These are phyloP conservation scores for Bombyx huttoni DNA, from an alignment of 2,888 invertebrate genomes.

Conservation along the genomic window DNA sequence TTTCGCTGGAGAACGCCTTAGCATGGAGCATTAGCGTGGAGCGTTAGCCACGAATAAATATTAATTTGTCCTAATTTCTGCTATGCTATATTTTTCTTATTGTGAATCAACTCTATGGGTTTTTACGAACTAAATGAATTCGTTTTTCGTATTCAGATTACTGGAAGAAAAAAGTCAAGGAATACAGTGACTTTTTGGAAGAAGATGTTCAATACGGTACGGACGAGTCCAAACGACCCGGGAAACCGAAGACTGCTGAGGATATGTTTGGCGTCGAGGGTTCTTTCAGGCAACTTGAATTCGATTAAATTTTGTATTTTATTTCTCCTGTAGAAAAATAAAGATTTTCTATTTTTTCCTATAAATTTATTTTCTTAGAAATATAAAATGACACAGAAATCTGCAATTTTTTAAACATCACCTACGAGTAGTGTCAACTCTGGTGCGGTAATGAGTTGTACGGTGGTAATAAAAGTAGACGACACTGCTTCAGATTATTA, in stretches of 20 bases:
- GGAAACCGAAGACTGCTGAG: constrained; percentile 65
- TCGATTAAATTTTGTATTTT: constrained; percentile 27
- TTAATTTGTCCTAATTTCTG: too few relatives aligned
- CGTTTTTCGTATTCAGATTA: constrained; percentile 22
- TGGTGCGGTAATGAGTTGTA: too few relatives aligned
- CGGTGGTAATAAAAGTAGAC: too few relatives aligned
- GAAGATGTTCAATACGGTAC: constrained; percentile 63
- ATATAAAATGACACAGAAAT: too few relatives aligned
- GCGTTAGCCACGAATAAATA: too few relatives aligned
- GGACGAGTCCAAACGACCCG: constrained; percentile 68
- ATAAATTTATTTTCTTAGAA: neutral
- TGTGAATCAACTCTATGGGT: too few relatives aligned
- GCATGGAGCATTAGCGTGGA: too few relatives aligned
- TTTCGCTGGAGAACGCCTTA: too few relatives aligned
- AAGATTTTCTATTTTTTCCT: constrained; percentile 4
- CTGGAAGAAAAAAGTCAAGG: constrained; percentile 56
- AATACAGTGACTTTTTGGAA: constrained; percentile 59
- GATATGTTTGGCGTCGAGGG: constrained; percentile 71
- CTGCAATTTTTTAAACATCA: too few relatives aligned
- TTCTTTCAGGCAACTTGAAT: constrained; percentile 63
- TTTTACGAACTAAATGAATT: neutral
- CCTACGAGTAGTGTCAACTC: too few relatives aligned
- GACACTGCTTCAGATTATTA: too few relatives aligned
- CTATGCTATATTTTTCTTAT: too few relatives aligned
- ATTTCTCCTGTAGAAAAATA: neutral